Conservation (phyloP, 2,797 vertebrate genomes). For the Anguilla marmorata region DNA sequence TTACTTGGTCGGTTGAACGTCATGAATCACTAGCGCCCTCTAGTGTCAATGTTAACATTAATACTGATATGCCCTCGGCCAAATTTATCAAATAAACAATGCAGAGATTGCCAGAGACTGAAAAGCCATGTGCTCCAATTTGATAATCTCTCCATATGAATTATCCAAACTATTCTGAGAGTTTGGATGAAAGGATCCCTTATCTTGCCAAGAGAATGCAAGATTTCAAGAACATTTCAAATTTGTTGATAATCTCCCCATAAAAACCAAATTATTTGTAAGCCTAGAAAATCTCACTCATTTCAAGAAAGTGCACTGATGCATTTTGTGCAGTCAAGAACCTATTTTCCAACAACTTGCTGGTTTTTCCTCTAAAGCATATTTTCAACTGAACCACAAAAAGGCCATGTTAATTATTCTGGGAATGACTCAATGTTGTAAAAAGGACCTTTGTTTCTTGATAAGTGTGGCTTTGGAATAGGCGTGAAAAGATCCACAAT, state of each 20-base stretch:
- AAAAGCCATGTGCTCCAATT: background rate
- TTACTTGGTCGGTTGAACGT: background rate
- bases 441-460: conserved; percentile 3
- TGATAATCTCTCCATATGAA: background rate
- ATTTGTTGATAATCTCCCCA: no score
- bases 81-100: background rate
- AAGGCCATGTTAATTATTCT: background rate
- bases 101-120: background rate
- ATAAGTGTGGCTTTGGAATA: background rate
- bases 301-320: background rate
- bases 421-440: background rate
- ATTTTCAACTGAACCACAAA: background rate
- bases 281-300: background rate
- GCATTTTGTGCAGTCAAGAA: background rate
- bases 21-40: background rate
- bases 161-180: background rate
- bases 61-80: background rate
- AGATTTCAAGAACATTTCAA: no score
- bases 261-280: no score
- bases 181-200: no score
- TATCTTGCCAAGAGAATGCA: no score
- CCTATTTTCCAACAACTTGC: background rate
- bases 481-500: background rate
- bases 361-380: background rate
- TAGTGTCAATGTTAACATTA: background rate